These are phyloP conservation scores for Jaculus jaculus DNA, from an alignment of 2,113 vertebrate genomes.

Conservation along the genomic window DNA sequence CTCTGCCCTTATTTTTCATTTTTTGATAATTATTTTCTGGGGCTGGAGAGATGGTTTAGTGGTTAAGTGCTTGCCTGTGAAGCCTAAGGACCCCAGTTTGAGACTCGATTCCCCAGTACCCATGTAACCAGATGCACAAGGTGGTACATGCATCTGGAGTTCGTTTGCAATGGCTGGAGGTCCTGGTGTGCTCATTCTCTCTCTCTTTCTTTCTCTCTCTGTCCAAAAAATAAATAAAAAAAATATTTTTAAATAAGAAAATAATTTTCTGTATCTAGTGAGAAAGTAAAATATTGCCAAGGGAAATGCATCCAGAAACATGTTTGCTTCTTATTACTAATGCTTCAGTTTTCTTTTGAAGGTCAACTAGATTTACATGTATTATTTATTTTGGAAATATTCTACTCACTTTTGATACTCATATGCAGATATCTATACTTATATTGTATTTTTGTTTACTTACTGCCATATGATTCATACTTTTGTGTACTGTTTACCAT, in stretches of 20 bases:
- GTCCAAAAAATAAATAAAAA: too few species aligned
- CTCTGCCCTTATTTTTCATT: not conserved
- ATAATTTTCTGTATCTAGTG: not conserved
- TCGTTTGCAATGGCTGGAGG: too few species aligned
- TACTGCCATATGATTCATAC: not conserved
- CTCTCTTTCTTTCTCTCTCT: too few species aligned
- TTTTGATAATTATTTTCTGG: not conserved
- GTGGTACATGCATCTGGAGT: too few species aligned
- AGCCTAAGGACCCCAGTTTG: too few species aligned
- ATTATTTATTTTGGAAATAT: not conserved
- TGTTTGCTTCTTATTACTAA: not conserved
- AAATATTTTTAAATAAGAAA: too few species aligned
- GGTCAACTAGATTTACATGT: not conserved
- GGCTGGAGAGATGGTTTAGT: too few species aligned
- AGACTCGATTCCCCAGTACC: too few species aligned
- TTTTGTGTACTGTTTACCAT: not conserved
- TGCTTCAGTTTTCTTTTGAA: not conserved
- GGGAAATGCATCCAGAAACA: not conserved
- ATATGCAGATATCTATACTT: not conserved
- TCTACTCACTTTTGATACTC: not conserved
- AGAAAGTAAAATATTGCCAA: slow-evolving; percentile 29
- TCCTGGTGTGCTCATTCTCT: too few species aligned
- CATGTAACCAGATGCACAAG: too few species aligned
- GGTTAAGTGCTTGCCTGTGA: too few species aligned
- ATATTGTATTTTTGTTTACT: not conserved